Evolutionary conservation across 2,113 vertebrate genomes (phyloP).

Genomic region (Osmerus eperlanus): DNA sequence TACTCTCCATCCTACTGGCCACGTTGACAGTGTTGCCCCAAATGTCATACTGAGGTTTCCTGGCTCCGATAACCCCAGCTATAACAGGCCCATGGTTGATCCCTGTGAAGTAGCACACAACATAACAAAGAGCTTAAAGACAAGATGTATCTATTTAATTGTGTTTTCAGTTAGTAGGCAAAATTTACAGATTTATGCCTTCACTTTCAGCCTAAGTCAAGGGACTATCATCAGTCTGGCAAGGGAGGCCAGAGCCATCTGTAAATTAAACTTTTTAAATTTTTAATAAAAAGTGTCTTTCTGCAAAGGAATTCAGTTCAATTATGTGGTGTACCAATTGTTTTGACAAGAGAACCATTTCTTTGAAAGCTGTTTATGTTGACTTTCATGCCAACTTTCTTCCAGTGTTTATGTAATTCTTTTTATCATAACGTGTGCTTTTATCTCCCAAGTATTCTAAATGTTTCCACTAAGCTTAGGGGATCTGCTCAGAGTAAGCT

Average conservation of each 20-base stretch:
- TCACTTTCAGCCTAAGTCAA: no score
- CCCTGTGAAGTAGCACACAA: conserved; percentile 65
- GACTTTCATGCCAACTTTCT: conserved; percentile 6
- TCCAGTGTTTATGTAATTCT: conserved; percentile 16
- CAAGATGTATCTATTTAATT: neutral
- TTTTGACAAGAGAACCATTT: neutral
- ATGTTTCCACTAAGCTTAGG: conserved; percentile 22
- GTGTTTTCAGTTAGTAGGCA: no score
- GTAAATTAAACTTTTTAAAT: neutral
- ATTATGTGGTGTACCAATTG: neutral
- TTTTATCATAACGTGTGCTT: conserved; percentile 2
- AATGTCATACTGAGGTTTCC: conserved; percentile 97
- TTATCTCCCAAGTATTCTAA: conserved; percentile 36
- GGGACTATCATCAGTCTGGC: no score
- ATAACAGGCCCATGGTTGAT: conserved; percentile 97
- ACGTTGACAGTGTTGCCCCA: conserved; percentile 99
- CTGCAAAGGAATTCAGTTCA: neutral
- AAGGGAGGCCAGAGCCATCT: neutral
- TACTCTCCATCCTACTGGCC: conserved; percentile 96
- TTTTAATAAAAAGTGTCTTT: conserved; percentile 23
- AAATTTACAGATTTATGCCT: no score
- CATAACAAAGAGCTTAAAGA: conserved; percentile 11
- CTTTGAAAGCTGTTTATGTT: conserved; percentile 8
- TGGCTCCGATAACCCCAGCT: conserved; percentile 95
- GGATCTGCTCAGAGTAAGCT: conserved; percentile 7